These are phyloP conservation scores for Lepidiolamprologus cunningtoni DNA, from an alignment of 2,113 vertebrate genomes.

Conservation along the genomic window DNA sequence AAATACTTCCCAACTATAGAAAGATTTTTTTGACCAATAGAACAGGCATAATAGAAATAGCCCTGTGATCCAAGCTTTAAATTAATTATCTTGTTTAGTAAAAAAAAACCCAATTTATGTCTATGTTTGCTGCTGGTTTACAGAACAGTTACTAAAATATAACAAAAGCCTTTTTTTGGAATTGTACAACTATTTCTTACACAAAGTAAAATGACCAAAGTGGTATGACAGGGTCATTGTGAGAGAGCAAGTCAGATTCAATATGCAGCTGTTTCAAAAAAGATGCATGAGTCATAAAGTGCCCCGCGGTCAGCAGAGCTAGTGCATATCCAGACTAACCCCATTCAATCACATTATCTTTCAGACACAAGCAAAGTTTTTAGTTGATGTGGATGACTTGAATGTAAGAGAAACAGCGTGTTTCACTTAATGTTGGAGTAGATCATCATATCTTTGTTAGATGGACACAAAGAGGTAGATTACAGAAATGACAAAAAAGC, in stretches of 20 bases:
- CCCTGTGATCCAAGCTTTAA: background rate
- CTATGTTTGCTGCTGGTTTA: background rate
- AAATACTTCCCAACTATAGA: background rate
- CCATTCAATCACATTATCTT: constrained; percentile 64
- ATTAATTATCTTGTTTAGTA: background rate
- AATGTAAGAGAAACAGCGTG: background rate
- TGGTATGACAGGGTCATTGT: background rate
- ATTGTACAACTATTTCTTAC: background rate
- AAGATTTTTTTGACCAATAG: background rate
- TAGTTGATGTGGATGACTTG: background rate
- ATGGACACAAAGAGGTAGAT: background rate
- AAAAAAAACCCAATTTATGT: background rate
- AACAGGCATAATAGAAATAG: background rate
- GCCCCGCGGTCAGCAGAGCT: constrained; percentile 38
- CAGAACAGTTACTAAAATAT: background rate
- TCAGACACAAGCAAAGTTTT: constrained; percentile 32
- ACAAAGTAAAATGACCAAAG: background rate
- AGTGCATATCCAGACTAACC: constrained; percentile 48
- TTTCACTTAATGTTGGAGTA: background rate
- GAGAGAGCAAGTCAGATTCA: constrained; percentile 29
- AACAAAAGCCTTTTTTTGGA: background rate
- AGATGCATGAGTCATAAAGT: constrained; percentile 40
- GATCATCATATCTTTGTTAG: background rate
- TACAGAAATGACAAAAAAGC: background rate
- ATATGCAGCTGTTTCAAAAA: constrained; percentile 25